These are phyloP conservation scores for Brenthis hecate DNA, from an alignment of 2,888 invertebrate genomes.

Conservation along the genomic window DNA sequence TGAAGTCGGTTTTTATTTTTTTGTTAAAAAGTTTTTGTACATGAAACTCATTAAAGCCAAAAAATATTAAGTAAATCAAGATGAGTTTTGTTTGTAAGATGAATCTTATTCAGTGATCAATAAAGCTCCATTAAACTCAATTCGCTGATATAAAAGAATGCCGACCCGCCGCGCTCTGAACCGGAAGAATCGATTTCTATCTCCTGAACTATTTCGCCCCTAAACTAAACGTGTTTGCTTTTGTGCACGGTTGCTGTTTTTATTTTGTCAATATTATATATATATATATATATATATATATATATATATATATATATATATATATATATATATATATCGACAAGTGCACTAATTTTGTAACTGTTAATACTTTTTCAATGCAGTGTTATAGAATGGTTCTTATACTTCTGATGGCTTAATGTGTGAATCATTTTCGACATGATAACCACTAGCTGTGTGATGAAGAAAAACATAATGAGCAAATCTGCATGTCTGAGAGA, in stretches of 20 bases:
- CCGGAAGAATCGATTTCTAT: conserved; percentile 38
- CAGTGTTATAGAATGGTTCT: too few relatives aligned
- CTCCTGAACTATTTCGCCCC: conserved; percentile 34
- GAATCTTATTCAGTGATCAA: conserved; percentile 33
- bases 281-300: too few relatives aligned
- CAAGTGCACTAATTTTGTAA: not conserved
- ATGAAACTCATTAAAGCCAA: not conserved
- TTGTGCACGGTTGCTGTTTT: conserved; percentile 10
- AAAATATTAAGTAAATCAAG: not conserved
- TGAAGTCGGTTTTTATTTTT: too few relatives aligned
- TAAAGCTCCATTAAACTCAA: conserved; percentile 35
- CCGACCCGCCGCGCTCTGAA: conserved; percentile 35
- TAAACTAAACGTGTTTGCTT: conserved; percentile 17
- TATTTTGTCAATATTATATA: not conserved
- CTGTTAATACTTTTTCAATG: not conserved
- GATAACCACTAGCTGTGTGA: too few relatives aligned
- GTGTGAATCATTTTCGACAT: too few relatives aligned
- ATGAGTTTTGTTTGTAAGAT: conserved; percentile 28
- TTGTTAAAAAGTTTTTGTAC: too few relatives aligned
- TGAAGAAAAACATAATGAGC: too few relatives aligned
- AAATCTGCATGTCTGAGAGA: too few relatives aligned
- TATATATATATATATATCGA: not conserved
- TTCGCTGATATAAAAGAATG: conserved; percentile 36
- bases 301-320: too few relatives aligned
- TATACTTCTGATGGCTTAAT: too few relatives aligned